A percentile compares a stretch with the other conserved stretches of the same genome.
Evolutionary conservation across 2,888 invertebrate species (phyloP).

Genomic region (Limenitis arthemis): DNA sequence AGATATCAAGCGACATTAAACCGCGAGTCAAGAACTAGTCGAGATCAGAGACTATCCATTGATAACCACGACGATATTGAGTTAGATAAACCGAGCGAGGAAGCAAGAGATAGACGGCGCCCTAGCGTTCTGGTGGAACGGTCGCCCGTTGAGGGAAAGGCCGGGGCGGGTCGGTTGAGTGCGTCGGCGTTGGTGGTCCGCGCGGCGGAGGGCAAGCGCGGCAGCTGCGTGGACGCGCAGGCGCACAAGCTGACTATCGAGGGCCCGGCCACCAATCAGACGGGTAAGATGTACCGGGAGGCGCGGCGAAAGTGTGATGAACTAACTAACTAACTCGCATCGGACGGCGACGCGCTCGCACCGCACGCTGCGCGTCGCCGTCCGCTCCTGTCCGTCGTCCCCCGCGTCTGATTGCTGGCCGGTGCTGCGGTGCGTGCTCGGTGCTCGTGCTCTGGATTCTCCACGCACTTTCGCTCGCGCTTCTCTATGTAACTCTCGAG

Average conservation of each 20-base stretch:
- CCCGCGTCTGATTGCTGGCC: slow-evolving; percentile 39
- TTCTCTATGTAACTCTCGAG: slow-evolving; percentile 31
- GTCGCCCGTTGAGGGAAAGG: slow-evolving; percentile 12
- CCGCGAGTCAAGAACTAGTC: slow-evolving; percentile 12
- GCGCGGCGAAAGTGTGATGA: slow-evolving; percentile 62
- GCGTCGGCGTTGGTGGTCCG: slow-evolving; percentile 50
- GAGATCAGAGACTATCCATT: not conserved
- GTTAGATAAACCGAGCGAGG: slow-evolving; percentile 11
- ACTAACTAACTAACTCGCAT: too few species aligned
- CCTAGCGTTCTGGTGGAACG: too few species aligned
- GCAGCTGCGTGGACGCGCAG: slow-evolving; percentile 61
- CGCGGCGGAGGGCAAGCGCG: slow-evolving; percentile 49
- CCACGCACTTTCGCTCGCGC: slow-evolving; percentile 68
- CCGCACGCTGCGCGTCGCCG: slow-evolving; percentile 36
- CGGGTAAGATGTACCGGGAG: slow-evolving; percentile 66
- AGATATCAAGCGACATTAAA: slow-evolving; percentile 53
- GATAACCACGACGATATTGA: slow-evolving; percentile 13
- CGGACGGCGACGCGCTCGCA: too few species aligned
- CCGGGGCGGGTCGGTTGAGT: slow-evolving; percentile 19
- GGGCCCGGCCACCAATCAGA: slow-evolving; percentile 69
- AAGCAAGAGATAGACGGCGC: not conserved
- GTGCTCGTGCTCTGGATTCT: slow-evolving; percentile 43
- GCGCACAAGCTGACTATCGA: slow-evolving; percentile 66
- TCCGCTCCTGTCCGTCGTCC: slow-evolving; percentile 39
- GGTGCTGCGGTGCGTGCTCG: slow-evolving; percentile 27